Evolutionary conservation across 2,888 invertebrate genomes (phyloP).

Genomic region (Acheta domesticus): DNA sequence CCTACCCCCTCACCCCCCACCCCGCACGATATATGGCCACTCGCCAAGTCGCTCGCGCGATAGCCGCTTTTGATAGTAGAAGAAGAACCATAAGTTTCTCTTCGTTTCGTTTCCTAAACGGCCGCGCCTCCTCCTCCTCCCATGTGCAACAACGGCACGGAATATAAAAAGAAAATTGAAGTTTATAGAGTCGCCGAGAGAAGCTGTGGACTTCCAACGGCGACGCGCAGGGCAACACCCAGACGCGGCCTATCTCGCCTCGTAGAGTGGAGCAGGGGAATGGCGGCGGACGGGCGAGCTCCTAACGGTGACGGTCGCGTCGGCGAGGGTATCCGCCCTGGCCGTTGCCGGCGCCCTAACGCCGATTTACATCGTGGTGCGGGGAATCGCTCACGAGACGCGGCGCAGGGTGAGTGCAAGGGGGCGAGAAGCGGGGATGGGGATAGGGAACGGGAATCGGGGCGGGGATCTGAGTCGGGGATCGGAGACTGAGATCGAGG

Average conservation of each 20-base stretch:
- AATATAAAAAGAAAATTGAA: slow-evolving; percentile 1
- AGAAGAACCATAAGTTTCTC: slow-evolving; percentile 18
- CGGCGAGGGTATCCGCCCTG: neutral
- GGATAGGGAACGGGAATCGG: too few relatives aligned
- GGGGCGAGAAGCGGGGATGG: too few relatives aligned
- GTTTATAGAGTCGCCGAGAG: slow-evolving; percentile 1
- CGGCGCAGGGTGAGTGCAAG: too few relatives aligned
- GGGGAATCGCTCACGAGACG: neutral
- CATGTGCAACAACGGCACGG: neutral
- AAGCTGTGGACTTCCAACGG: neutral
- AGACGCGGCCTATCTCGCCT: neutral
- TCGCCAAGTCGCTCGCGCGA: neutral
- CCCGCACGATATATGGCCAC: neutral
- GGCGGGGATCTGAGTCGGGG: too few relatives aligned
- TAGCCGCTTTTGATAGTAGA: slow-evolving; percentile 4
- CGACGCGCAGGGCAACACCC: neutral
- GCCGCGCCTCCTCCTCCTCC: neutral
- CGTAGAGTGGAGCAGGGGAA: neutral
- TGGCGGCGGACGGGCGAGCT: neutral
- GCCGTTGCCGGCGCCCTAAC: neutral
- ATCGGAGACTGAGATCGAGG: too few relatives aligned
- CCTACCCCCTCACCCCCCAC: too few relatives aligned
- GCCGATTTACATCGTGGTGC: neutral
- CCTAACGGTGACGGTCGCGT: neutral
- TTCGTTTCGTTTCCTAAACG: slow-evolving; percentile 1